A percentile compares a stretch with the other conserved stretches of the same genome.
These are phyloP conservation scores for Leptoteleia sp. DNA, from an alignment of 1,140 invertebrate species.

Conservation along the genomic window DNA sequence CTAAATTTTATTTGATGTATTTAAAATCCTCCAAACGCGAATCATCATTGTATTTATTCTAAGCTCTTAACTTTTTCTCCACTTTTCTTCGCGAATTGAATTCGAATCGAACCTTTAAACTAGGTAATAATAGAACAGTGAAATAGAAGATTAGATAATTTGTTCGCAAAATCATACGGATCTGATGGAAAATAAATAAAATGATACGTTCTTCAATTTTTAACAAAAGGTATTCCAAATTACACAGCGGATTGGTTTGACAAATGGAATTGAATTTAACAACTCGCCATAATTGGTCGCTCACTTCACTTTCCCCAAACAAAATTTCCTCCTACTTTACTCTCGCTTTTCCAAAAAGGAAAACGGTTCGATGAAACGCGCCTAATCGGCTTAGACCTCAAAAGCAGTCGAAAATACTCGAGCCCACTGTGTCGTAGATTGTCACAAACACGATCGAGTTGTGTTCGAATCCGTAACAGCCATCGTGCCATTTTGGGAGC, in stretches of 20 bases:
- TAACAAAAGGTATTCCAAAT: too few species aligned
- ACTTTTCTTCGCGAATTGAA: too few species aligned
- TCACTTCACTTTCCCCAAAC: conserved; percentile 8
- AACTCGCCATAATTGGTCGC: conserved; percentile 1
- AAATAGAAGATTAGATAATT: too few species aligned
- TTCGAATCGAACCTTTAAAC: too few species aligned
- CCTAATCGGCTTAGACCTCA: conserved; percentile 48
- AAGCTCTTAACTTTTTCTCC: too few species aligned
- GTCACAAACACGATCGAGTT: conserved; percentile 34
- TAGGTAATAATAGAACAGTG: too few species aligned
- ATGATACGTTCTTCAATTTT: too few species aligned
- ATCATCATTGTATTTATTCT: too few species aligned
- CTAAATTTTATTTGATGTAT: too few species aligned
- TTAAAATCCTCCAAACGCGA: too few species aligned
- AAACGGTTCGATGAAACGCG: conserved; percentile 30
- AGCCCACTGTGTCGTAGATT: conserved; percentile 39
- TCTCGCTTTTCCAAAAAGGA: conserved; percentile 20
- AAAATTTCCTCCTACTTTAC: conserved; percentile 19
- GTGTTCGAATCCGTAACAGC: conserved; percentile 43
- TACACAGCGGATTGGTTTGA: neutral
- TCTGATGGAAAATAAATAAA: too few species aligned
- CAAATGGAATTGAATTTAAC: neutral
- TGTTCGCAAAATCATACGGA: too few species aligned
- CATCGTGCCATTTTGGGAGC: conserved; percentile 15
- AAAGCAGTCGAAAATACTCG: conserved; percentile 41